phyloP scores from a whole-genome alignment of 2,888 invertebrate genomes.

The Drosophila buzzatii region DNA sequence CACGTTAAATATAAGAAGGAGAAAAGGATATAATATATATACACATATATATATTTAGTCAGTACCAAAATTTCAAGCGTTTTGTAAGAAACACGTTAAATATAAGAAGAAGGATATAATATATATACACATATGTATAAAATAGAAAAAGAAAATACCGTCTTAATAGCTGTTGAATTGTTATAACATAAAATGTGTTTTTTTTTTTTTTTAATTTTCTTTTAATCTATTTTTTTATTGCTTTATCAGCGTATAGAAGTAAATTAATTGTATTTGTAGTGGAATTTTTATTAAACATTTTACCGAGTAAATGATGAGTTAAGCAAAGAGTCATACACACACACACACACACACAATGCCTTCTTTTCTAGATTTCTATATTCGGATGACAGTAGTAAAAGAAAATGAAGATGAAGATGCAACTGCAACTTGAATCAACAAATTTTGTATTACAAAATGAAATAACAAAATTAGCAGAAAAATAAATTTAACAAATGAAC shows the following conservation, averaged over 20 bases:
- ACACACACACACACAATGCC: constrained; percentile 15
- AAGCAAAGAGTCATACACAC: not conserved
- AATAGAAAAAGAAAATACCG: constrained; percentile 30
- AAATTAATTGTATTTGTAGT: constrained; percentile 43
- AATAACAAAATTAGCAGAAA: not conserved
- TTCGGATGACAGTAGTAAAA: constrained; percentile 26
- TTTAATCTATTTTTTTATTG: not conserved
- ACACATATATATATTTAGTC: not conserved
- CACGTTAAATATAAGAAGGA: constrained; percentile 30
- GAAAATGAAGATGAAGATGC: not conserved
- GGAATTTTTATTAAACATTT: constrained; percentile 55
- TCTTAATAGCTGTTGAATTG: constrained; percentile 63
- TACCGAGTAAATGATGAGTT: constrained; percentile 29
- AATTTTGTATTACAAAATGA: constrained; percentile 68
- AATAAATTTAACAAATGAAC: not conserved
- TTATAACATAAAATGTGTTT: constrained; percentile 22
- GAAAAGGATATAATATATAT: constrained; percentile 1
- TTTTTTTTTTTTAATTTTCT: not conserved
- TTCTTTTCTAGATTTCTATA: constrained; percentile 49
- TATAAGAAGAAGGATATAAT: constrained; percentile 17
- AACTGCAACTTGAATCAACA: constrained; percentile 52
- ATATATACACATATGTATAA: not conserved
- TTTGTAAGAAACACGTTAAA: constrained; percentile 32
- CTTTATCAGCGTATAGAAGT: constrained; percentile 24
- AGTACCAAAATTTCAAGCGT: constrained; percentile 31